Evolutionary conservation across 2,797 vertebrate genomes (phyloP).

Genomic region (Scyliorhinus canicula): DNA sequence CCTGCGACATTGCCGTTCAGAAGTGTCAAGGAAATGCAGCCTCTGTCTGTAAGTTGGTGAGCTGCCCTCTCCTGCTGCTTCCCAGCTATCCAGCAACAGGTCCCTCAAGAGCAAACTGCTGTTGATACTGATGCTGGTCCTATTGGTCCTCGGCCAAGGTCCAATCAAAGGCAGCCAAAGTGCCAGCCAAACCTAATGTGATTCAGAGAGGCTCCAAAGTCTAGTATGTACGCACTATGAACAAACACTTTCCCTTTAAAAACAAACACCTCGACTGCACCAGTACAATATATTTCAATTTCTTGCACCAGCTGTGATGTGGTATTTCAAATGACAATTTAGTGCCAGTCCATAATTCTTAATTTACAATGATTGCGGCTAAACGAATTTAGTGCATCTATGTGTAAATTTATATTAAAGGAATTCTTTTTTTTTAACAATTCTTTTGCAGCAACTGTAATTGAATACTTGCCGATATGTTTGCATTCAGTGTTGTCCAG

Average conservation of each 20-base stretch:
- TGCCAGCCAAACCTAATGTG: background rate
- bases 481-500: background rate
- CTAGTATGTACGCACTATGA: background rate
- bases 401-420: background rate
- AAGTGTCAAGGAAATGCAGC: too few relatives aligned
- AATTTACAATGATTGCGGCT: background rate
- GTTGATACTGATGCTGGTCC: background rate
- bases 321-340: background rate
- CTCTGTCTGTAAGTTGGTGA: too few relatives aligned
- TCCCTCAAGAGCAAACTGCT: background rate
- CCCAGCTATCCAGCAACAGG: background rate
- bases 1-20: too few relatives aligned
- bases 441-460: background rate
- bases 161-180: background rate
- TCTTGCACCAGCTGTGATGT: background rate
- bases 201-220: background rate
- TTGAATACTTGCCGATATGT: background rate
- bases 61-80: background rate
- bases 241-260: background rate
- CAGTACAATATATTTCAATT: background rate
- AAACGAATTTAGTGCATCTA: background rate
- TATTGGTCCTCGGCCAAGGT: background rate
- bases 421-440: background rate
- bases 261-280: background rate
- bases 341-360: background rate